These are phyloP conservation scores for Passer domesticus DNA, from an alignment of 2,113 vertebrate genomes.

Conservation along the genomic window DNA sequence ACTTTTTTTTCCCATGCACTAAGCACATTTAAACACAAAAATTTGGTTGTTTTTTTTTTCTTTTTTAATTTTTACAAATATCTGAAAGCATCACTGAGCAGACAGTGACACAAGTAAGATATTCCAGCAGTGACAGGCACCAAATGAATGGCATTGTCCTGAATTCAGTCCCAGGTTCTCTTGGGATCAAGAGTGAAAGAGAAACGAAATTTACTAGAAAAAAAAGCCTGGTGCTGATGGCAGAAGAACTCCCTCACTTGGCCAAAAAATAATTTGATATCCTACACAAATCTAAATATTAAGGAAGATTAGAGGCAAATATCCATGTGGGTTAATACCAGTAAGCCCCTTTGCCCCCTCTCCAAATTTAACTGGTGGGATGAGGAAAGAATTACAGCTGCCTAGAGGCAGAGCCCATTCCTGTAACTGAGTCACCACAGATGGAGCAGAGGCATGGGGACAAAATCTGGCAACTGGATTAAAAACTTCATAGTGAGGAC, in stretches of 20 bases:
- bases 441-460: neutral
- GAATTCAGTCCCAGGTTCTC: neutral
- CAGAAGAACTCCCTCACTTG: slow-evolving; percentile 12
- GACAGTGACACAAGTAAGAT: slow-evolving; percentile 7
- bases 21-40: neutral
- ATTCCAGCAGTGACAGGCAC: slow-evolving; percentile 41
- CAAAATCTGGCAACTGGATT: neutral
- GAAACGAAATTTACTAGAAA: neutral
- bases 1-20: neutral
- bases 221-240: neutral
- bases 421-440: neutral
- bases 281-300: slow-evolving; percentile 1
- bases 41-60: neutral
- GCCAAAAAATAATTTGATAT: neutral
- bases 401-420: neutral
- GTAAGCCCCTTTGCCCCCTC: neutral
- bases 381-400: neutral
- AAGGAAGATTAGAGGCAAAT: neutral
- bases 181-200: neutral
- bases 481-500: neutral
- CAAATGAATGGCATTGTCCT: slow-evolving; percentile 5
- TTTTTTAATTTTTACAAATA: slow-evolving; percentile 67
- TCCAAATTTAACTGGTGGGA: neutral
- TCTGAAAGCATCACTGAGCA: slow-evolving; percentile 54
- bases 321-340: neutral